Evolutionary conservation across 2,888 invertebrate species (phyloP), one percentile per base, ranked within the genome.

Genomic region (Aplocera efformata): DNA sequence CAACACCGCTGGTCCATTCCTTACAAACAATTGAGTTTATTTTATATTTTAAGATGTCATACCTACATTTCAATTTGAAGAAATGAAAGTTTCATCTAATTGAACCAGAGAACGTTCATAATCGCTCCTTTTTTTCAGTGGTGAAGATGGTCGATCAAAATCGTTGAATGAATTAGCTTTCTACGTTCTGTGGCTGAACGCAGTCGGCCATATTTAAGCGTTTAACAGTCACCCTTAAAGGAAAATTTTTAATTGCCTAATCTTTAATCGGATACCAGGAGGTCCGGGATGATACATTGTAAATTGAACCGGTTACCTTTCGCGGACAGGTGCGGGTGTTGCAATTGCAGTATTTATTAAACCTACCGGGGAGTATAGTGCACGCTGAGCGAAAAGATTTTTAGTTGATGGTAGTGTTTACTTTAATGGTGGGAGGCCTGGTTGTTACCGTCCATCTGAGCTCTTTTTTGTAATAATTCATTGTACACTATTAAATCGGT

Each of bases 181-280:
- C 1, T 2, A 10, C 24, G 6, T 23, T 9, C 22, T 39, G 13
- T 36, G 13, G 10, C 52, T 54, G 51, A 42, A 48, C 56, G 49
- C 63, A 53, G 56, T 50, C 45, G 56, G 47, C 67, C 62, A 73
- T 80, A 75, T 73, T 72, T 79, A 73, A 76, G 50, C 48, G 57
- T 72, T 79, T 81, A 82, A 79, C 78, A 72, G 72, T 67, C 58
- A 64, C 74, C 82, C 79, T 79, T 82, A 79, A 81, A 80, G 70
- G 79, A 78, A 67, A 69, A 63, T 65, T 67, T 78, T 80, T 84
- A 84, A 84, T 84, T 76, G 67, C 71, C 74, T 73, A 76, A 83
- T 79, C 71, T 72, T 72, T 72, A 73, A 74, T 61, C 59, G 66
- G 67, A 61, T 67, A 53, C 68, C 74, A 74, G 79, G 78, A 73